These are phyloP conservation scores for Hippocampus guttulatus DNA, from an alignment of 2,113 vertebrate species.

Conservation along the genomic window DNA sequence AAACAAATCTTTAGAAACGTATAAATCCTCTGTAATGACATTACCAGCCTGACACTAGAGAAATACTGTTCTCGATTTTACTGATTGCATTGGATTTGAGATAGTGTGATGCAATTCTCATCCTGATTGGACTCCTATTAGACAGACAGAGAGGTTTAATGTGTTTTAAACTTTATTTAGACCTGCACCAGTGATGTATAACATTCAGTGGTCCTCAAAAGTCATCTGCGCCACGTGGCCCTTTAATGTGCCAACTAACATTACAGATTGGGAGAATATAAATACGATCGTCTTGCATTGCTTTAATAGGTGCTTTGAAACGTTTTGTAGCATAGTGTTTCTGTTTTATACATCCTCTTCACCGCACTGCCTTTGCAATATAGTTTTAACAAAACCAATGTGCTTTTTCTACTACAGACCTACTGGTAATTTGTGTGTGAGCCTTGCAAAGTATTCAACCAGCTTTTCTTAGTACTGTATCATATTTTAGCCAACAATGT, in stretches of 20 bases:
- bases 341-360: constrained; percentile 14
- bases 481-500: constrained; percentile 12
- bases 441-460: constrained; percentile 5
- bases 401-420: neutral
- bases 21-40: neutral
- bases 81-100: neutral
- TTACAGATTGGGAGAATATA: constrained; percentile 39
- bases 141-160: constrained; percentile 14
- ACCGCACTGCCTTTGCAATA: constrained; percentile 2
- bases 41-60: constrained; percentile 27
- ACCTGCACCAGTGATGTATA: neutral
- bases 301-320: constrained; percentile 12
- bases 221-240: constrained; percentile 32
- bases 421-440: constrained; percentile 9
- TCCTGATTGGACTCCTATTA: constrained; percentile 11
- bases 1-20: constrained; percentile 29
- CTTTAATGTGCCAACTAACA: constrained; percentile 49
- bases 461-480: neutral
- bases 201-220: constrained; percentile 12
- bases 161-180: constrained; percentile 7
- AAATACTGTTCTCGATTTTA: constrained; percentile 9
- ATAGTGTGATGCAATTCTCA: constrained; percentile 34
- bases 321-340: neutral
- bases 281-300: constrained; percentile 33
- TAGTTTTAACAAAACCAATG: constrained; percentile 12